These are phyloP conservation scores for Thaumatotibia leucotreta DNA, from an alignment of 1,140 invertebrate genomes.

Conservation along the genomic window DNA sequence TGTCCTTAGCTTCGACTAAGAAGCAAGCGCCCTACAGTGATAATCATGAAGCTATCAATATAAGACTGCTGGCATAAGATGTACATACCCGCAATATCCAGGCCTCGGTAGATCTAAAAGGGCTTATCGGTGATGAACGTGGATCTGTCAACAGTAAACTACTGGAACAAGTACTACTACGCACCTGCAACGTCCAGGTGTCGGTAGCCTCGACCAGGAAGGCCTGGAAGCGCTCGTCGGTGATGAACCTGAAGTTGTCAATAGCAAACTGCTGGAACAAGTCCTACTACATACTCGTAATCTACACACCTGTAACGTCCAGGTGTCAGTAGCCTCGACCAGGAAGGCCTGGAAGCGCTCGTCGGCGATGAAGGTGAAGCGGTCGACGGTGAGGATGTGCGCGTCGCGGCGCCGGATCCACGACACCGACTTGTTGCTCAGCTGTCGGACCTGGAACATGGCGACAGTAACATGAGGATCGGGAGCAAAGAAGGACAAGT, in stretches of 20 bases:
- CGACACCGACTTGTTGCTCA: constrained; percentile 94
- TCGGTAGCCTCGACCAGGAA: neutral
- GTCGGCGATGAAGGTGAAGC: constrained; percentile 93
- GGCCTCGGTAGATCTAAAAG: neutral
- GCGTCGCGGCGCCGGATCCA: constrained; percentile 93
- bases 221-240: neutral
- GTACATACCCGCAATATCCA: too few relatives aligned
- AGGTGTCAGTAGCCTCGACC: constrained; percentile 88
- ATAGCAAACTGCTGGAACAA: constrained; percentile 80
- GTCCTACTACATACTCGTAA: constrained; percentile 60
- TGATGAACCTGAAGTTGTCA: constrained; percentile 90
- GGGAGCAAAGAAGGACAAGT: too few relatives aligned
- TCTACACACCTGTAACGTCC: constrained; percentile 89
- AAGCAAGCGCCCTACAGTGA: constrained; percentile 92
- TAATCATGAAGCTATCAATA: too few relatives aligned
- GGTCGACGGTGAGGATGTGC: constrained; percentile 93
- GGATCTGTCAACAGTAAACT: too few relatives aligned
- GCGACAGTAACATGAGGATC: constrained; percentile 15
- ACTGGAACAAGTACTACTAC: too few relatives aligned
- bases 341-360: constrained; percentile 90
- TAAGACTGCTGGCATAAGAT: too few relatives aligned
- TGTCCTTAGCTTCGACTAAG: constrained; percentile 87
- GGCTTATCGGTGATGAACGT: too few relatives aligned
- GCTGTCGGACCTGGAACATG: constrained; percentile 81
- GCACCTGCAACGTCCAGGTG: constrained; percentile 91